Percentiles rank a stretch among this genome's conserved stretches.
Conservation (phyloP, 2,888 invertebrate species). For the Agrotis ipsilon region DNA sequence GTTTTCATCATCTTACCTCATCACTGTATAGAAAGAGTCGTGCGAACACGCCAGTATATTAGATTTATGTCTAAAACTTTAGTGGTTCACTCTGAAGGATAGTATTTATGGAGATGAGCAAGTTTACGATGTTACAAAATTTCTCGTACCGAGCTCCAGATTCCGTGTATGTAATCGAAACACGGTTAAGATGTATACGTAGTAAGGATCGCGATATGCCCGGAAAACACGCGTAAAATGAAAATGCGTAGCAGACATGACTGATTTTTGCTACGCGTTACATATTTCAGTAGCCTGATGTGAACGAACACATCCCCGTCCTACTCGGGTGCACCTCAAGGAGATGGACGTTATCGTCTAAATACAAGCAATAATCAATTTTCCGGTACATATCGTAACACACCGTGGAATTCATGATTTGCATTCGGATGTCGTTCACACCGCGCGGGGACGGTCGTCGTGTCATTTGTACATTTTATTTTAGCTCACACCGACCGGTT, state of each 20-base stretch:
- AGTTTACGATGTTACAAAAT: slow-evolving; percentile 39
- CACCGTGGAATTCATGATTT: slow-evolving; percentile 60
- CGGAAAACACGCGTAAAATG: not conserved
- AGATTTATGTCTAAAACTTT: slow-evolving; percentile 24
- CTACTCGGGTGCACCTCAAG: slow-evolving; percentile 25
- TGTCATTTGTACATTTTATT: slow-evolving; percentile 58
- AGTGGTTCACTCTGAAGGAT: slow-evolving; percentile 14
- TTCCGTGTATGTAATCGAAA: slow-evolving; percentile 25
- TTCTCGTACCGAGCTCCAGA: slow-evolving; percentile 10
- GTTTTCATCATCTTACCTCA: slow-evolving; percentile 13
- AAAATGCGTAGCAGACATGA: not conserved
- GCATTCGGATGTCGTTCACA: slow-evolving; percentile 66
- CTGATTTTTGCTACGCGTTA: not conserved
- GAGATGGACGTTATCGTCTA: slow-evolving; percentile 17
- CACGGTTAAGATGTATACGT: slow-evolving; percentile 3
- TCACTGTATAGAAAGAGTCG: slow-evolving; percentile 21
- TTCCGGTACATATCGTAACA: slow-evolving; percentile 50
- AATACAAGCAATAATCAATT: slow-evolving; percentile 55
- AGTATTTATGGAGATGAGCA: slow-evolving; percentile 35
- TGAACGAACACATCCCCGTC: slow-evolving; percentile 11
- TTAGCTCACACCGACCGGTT: slow-evolving; percentile 67
- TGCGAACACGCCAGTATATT: slow-evolving; percentile 10
- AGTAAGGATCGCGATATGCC: not conserved
- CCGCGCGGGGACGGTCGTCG: slow-evolving; percentile 38
- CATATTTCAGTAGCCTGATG: not conserved